A percentile compares a stretch with the other conserved stretches of the same genome.
Conservation (phyloP, 2,888 invertebrate genomes). For the Ptychoptera contaminata region DNA sequence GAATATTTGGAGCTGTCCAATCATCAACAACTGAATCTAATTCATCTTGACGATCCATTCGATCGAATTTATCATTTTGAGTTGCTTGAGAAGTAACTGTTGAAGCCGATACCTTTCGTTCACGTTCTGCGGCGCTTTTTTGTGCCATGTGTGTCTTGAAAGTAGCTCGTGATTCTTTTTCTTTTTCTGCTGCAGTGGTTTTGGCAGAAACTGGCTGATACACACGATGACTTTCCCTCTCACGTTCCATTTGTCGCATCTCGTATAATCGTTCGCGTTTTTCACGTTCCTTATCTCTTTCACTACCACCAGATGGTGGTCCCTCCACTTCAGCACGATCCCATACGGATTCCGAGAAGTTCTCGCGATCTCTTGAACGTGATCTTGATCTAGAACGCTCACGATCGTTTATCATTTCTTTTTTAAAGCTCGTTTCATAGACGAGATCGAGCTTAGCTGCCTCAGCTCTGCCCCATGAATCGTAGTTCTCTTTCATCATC, state of each 20-base stretch:
- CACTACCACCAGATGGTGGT: slow-evolving; percentile 28
- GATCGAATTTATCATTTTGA: slow-evolving; percentile 42
- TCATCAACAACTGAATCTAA: slow-evolving; percentile 48
- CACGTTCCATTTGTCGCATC: slow-evolving; percentile 30
- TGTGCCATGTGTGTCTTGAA: slow-evolving; percentile 59
- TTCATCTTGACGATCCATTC: slow-evolving; percentile 36
- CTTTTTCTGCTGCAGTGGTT: slow-evolving; percentile 6
- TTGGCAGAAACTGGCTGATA: slow-evolving; percentile 25
- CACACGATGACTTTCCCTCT: slow-evolving; percentile 30
- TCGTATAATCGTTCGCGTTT: slow-evolving; percentile 30
- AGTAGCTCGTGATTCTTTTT: slow-evolving; percentile 35
- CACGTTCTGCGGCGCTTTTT: slow-evolving; percentile 51
- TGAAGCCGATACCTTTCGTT: slow-evolving; percentile 58
- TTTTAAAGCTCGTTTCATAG: slow-evolving; percentile 26
- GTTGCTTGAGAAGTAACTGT: slow-evolving; percentile 58
- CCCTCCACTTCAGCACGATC: slow-evolving; percentile 31
- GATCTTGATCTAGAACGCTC: slow-evolving; percentile 30
- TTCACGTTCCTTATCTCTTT: slow-evolving; percentile 29
- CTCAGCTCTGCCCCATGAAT: slow-evolving; percentile 33
- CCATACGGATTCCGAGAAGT: slow-evolving; percentile 32
- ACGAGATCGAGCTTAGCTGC: slow-evolving; percentile 29
- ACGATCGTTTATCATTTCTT: slow-evolving; percentile 23
- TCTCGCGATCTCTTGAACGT: slow-evolving; percentile 28
- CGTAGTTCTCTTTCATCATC: slow-evolving; percentile 18
- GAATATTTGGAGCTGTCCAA: slow-evolving; percentile 38